phyloP scores from a whole-genome alignment of 2,797 vertebrate species.

The Pseudomugil gertrudae region DNA sequence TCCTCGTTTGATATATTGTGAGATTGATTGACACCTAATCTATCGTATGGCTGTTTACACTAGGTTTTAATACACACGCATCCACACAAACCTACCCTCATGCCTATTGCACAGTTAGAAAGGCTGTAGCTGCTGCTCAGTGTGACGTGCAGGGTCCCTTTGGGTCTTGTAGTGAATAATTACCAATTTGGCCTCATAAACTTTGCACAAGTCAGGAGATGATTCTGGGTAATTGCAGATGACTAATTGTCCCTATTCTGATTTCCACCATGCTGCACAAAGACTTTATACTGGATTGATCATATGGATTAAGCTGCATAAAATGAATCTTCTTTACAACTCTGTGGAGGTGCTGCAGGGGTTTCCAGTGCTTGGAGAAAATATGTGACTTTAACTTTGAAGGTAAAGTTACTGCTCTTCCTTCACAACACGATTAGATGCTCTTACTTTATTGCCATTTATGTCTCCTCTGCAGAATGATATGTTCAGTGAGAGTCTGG shows the following conservation, averaged over 20 bases:
- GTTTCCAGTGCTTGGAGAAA: neutral
- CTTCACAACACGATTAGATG: neutral
- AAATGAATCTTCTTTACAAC: neutral
- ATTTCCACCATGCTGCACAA: slow-evolving; percentile 61
- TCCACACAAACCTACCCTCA: slow-evolving; percentile 4
- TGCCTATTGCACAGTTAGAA: slow-evolving; percentile 11
- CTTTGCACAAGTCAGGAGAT: slow-evolving; percentile 70
- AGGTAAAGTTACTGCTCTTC: neutral
- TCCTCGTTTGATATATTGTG: slow-evolving; percentile 32
- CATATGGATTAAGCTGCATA: slow-evolving; percentile 60
- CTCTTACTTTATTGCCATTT: neutral
- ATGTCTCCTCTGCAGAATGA: neutral
- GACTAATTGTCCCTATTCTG: slow-evolving; percentile 55
- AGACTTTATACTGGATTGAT: slow-evolving; percentile 69
- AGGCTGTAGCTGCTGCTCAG: slow-evolving; percentile 69
- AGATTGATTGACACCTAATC: slow-evolving; percentile 28
- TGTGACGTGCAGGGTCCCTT: slow-evolving; percentile 65
- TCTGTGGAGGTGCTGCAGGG: neutral
- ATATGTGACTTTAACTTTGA: neutral
- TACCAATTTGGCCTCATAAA: slow-evolving; percentile 62
- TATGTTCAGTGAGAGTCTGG: neutral
- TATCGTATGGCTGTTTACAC: slow-evolving; percentile 41
- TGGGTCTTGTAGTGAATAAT: slow-evolving; percentile 73
- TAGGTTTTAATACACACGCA: slow-evolving; percentile 31
- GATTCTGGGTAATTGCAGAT: slow-evolving; percentile 75